Conservation (phyloP, 2,797 vertebrate genomes). For the Naso thynnoides region DNA sequence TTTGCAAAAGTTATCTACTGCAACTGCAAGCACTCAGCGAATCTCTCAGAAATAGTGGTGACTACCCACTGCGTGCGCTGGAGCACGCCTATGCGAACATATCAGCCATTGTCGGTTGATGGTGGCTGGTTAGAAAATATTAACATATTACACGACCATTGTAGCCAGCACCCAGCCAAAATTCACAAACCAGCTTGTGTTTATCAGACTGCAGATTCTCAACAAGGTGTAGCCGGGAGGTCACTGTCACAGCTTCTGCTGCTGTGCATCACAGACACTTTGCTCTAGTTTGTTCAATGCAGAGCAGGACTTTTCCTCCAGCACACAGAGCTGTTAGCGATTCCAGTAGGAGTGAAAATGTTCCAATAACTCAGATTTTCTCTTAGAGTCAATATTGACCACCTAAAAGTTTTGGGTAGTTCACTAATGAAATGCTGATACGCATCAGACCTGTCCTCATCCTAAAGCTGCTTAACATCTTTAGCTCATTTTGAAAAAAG, state of each 20-base stretch:
- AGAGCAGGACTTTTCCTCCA: not conserved
- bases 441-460: not conserved
- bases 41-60: too few species aligned
- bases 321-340: not conserved
- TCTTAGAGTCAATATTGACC: not conserved
- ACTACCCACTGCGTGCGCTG: too few species aligned
- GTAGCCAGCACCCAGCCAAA: too few species aligned
- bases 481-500: not conserved
- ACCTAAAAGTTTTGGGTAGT: not conserved
- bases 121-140: too few species aligned
- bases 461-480: too few species aligned
- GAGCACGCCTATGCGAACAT: too few species aligned
- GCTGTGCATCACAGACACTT: not conserved
- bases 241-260: too few species aligned
- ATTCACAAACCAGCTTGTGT: not conserved
- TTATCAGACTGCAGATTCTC: not conserved
- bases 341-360: not conserved
- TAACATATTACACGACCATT: too few species aligned
- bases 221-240: too few species aligned
- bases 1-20: too few species aligned
- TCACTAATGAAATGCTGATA: not conserved
- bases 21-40: too few species aligned
- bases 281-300: not conserved
- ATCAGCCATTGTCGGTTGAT: too few species aligned
- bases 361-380: not conserved